Base-by-base conservation (phyloP, 2,888 invertebrate genomes). In the Aphidius colemani region DNA sequence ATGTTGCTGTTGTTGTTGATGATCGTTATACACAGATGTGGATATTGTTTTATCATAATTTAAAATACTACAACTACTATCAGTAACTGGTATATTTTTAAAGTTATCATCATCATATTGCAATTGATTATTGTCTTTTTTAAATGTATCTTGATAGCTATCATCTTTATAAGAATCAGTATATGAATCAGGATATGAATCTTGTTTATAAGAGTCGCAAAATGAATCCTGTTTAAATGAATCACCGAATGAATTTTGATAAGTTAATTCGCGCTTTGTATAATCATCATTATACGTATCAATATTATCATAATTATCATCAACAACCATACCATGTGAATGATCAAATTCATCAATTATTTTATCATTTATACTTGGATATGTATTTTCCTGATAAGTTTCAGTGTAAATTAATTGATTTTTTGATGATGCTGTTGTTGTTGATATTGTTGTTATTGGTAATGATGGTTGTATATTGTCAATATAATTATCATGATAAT, bases 91-190 rank as follows among this genome's bases (percentile, higher is more conserved):
- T 10, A 13, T 13, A 51, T 41, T 61, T 57, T 63, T 68, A 30
- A 50, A 30, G 5, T 5, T 30, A 39, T 7, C 30, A 18, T 43
- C 13, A 7, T 57, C 44, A 18, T 43, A 71, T 61, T 73, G 61
- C 75, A 73, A 64, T 51, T 78, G 75, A 45, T 80, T 73, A 65
- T 78, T 73, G 65, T 77, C 76, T 66, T 79, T 70, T 67, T 78
- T 76, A 66, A 78, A 69, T 44, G 64, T 56, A 30, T 75, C 70
- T 48, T 72, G 71, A 65, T 75, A 78, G 44, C 67, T 59, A 13
- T 74, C 71, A 59, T 74, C 68, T 18, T 68, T 70, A 64, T 68
- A 71, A 18, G 68, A 68, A 55, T 73, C 69, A 13, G 69, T 64
- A 51, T 67, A 72, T 10, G 70, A 67, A 39, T 67, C 69, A 7